A percentile compares a stretch with the other conserved stretches of the same genome.
phyloP scores from a whole-genome alignment of 1,140 invertebrate genomes.

The Pogonognathellus flavescens region DNA sequence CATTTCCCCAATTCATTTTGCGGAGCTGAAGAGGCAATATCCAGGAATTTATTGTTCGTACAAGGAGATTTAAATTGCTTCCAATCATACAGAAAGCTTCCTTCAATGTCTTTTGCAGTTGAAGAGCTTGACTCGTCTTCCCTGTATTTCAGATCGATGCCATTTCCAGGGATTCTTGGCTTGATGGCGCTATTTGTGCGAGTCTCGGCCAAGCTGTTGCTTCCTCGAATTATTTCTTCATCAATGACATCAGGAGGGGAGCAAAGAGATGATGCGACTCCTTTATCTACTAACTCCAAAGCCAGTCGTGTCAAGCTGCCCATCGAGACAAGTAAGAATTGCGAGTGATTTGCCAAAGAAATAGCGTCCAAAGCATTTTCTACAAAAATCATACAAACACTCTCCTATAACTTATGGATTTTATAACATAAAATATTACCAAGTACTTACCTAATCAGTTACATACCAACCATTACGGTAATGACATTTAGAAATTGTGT shows the following conservation, averaged over 20 bases:
- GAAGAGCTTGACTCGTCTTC: not conserved
- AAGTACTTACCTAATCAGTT: not conserved
- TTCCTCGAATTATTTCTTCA: slow-evolving; percentile 45
- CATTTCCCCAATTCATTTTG: slow-evolving; percentile 45
- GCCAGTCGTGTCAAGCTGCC: slow-evolving; percentile 61
- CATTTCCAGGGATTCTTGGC: slow-evolving; percentile 29
- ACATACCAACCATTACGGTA: not conserved
- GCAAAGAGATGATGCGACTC: slow-evolving; percentile 52
- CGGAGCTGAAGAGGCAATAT: slow-evolving; percentile 24
- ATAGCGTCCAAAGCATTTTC: slow-evolving; percentile 62
- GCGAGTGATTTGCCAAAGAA: slow-evolving; percentile 63
- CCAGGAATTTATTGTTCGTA: slow-evolving; percentile 36
- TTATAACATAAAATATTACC: not conserved
- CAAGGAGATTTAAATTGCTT: slow-evolving; percentile 33
- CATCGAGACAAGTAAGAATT: slow-evolving; percentile 62
- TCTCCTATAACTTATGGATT: not conserved
- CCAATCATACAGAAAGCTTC: slow-evolving; percentile 26
- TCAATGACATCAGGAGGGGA: slow-evolving; percentile 46
- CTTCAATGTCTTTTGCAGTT: not conserved
- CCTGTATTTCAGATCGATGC: not conserved
- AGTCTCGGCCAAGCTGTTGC: slow-evolving; percentile 47
- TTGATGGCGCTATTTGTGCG: slow-evolving; percentile 20
- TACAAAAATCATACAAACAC: slow-evolving; percentile 22
- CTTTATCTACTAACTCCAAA: slow-evolving; percentile 57
- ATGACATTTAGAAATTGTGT: not conserved